Evolutionary conservation across 2,888 invertebrate genomes (phyloP).

Genomic region (Automeris io): DNA sequence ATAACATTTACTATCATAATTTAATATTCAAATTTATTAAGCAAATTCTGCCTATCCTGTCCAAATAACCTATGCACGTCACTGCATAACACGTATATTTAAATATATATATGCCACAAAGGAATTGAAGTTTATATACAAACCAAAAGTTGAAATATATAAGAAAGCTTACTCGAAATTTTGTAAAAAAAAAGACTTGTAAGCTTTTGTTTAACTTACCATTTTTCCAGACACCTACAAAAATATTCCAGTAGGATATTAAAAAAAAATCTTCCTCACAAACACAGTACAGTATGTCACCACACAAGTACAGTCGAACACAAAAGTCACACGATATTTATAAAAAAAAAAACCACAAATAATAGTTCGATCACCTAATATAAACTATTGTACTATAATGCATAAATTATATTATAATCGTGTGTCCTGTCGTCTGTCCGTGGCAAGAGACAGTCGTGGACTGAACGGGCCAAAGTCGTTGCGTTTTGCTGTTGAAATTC

Average conservation of each 20-base stretch:
- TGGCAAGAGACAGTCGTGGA: constrained; percentile 64
- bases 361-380: constrained; percentile 23
- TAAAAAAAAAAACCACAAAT: constrained; percentile 19
- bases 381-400: constrained; percentile 27
- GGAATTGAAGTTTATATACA: too few species aligned
- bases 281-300: constrained; percentile 38
- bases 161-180: too few species aligned
- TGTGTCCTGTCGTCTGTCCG: constrained; percentile 64
- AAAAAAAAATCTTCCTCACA: constrained; percentile 27
- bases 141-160: too few species aligned
- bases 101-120: too few species aligned
- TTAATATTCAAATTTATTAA: too few species aligned
- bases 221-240: constrained; percentile 47
- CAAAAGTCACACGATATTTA: constrained; percentile 27
- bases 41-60: too few species aligned
- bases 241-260: constrained; percentile 27
- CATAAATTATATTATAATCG: constrained; percentile 33
- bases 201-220: constrained; percentile 44
- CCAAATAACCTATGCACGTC: too few species aligned
- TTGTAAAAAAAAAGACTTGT: neutral
- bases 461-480: constrained; percentile 57
- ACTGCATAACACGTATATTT: too few species aligned
- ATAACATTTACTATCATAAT: too few species aligned
- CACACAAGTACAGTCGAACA: constrained; percentile 29
- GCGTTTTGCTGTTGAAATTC: constrained; percentile 47